These are phyloP conservation scores for Tinea trinotella DNA, from an alignment of 2,888 invertebrate genomes.

Conservation along the genomic window DNA sequence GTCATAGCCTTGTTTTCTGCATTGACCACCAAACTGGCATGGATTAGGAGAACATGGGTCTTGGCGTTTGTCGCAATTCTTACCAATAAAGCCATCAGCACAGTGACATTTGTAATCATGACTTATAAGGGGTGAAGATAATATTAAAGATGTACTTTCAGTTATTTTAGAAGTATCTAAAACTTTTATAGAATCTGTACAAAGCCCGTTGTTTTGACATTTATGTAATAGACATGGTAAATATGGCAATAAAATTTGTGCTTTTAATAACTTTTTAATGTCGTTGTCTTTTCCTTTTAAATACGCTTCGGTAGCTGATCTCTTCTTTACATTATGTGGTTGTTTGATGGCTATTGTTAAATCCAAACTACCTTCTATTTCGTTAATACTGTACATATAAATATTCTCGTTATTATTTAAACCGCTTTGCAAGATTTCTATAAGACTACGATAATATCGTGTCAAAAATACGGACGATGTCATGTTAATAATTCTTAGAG, in stretches of 20 bases:
- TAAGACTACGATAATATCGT: conserved; percentile 80
- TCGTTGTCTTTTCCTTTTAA: conserved; percentile 76
- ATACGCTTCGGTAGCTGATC: conserved; percentile 76
- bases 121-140: conserved; percentile 85
- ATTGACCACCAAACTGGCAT: conserved; percentile 87
- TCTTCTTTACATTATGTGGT: conserved; percentile 74
- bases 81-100: conserved; percentile 86
- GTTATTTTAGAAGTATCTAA: conserved; percentile 80
- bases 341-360: conserved; percentile 79
- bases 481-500: conserved; percentile 81
- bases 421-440: conserved; percentile 79
- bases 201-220: conserved; percentile 85
- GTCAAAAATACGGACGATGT: conserved; percentile 83
- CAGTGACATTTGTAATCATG: conserved; percentile 88
- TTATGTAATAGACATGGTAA: conserved; percentile 81
- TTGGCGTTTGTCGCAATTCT: conserved; percentile 86
- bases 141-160: conserved; percentile 85
- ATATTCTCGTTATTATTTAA: conserved; percentile 76
- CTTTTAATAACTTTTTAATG: conserved; percentile 75
- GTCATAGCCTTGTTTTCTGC: conserved; percentile 86
- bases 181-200: conserved; percentile 80
- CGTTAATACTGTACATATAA: conserved; percentile 82
- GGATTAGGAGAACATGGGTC: conserved; percentile 94
- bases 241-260: conserved; percentile 77
- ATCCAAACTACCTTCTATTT: conserved; percentile 77